phyloP scores from a whole-genome alignment of 2,113 vertebrate genomes.

The Paramormyrops kingsleyae region DNA sequence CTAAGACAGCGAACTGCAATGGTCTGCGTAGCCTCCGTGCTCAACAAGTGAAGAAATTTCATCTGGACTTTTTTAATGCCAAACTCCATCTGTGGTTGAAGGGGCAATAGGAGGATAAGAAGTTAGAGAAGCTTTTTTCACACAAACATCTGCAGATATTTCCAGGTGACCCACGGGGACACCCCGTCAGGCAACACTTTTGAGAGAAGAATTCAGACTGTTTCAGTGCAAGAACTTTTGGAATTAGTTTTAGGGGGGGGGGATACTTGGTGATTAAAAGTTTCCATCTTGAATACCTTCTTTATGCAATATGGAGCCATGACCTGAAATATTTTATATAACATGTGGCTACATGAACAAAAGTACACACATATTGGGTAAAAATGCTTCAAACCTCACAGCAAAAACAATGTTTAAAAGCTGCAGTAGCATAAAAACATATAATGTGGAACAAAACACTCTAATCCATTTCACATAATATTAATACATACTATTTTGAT shows the following conservation, averaged over 20 bases:
- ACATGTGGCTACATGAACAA: neutral
- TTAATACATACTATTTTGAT: neutral
- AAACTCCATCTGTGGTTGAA: constrained; percentile 71
- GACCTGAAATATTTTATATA: neutral
- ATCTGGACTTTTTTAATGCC: constrained; percentile 87
- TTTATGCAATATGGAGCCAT: neutral
- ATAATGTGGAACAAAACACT: neutral
- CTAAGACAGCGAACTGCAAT: constrained; percentile 83
- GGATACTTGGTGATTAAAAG: neutral
- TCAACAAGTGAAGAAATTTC: constrained; percentile 97
- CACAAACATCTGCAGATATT: neutral
- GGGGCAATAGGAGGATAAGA: constrained; percentile 32
- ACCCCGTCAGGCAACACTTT: neutral
- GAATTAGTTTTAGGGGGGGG: neutral
- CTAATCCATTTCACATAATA: neutral
- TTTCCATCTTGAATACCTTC: neutral
- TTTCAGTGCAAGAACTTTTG: neutral
- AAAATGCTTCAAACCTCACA: neutral
- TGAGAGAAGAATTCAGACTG: neutral
- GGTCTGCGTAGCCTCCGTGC: constrained; percentile 79
- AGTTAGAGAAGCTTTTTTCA: neutral
- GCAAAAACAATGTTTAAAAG: neutral
- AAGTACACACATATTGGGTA: neutral
- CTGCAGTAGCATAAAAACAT: neutral
- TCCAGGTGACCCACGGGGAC: neutral